Evolutionary conservation across 2,888 invertebrate genomes (phyloP), one percentile per base, ranked within the genome.

Genomic region (Callosobruchus maculatus): DNA sequence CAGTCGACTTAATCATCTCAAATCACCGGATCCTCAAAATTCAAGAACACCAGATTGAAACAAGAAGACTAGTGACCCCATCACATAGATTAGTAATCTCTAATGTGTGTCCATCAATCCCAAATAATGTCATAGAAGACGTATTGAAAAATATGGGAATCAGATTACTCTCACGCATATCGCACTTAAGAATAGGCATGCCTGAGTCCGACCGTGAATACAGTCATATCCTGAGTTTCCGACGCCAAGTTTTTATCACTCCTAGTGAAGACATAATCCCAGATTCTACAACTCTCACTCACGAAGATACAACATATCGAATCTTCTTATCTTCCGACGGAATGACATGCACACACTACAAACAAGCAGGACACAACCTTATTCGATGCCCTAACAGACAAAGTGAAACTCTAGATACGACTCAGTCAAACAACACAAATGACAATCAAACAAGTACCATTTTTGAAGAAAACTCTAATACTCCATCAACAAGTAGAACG

Each of bases 31-130:
- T 22, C 20, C 73, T 81, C 9, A 67, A 21, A 70, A 75, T 80
- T 20, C 70, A 69, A 9, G 73, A 78, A 13, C 49, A 49, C 13
- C 20, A 26, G 1, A 69, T 78, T 13, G 20, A 21, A 66, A 76
- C 78, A 3, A 73, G 79, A 26, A 75, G 76, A 68, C 72, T 81
- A 20, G 76, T 81, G 18, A 77, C 78, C 21, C 74, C 75, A 71
- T 72, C 80, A 0, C 73, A 78, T 72, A 73, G 77, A 71, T 31
- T 81, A 20, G 74, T 82, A n/a, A 75, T 81, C 2, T 82, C 81
- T 22, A 82, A 81, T 74, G 79, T 82, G 0, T 74, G 75, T 49
- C 78, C 78, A 13, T 71, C 78, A 0, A 80, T 81, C 49, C 79
- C 78, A 0, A 75, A 80, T 74, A 67, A 74, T 20, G 20, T 73